Evolutionary conservation across 92 coral and sea anemone species (phyloP).

Genomic region (Epizoanthus scotinus): DNA sequence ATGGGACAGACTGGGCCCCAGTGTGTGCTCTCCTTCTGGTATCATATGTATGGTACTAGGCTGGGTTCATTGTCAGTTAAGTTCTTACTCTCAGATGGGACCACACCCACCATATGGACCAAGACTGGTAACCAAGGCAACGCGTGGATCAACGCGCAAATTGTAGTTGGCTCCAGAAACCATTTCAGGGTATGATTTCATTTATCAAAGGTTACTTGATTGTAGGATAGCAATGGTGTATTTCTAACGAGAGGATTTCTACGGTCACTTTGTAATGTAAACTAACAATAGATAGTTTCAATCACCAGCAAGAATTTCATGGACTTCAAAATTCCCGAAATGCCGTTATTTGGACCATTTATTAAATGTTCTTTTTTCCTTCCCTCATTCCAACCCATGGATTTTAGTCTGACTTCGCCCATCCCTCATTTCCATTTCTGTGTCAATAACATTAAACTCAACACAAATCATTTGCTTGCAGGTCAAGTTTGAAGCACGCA

Average conservation of each 20-base stretch:
- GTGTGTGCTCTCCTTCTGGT: constrained; percentile 92
- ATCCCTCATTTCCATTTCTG: too few relatives aligned
- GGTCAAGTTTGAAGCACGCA: constrained; percentile 87
- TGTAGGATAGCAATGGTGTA: too few relatives aligned
- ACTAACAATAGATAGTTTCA: too few relatives aligned
- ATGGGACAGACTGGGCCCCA: constrained; percentile 93
- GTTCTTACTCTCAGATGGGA: constrained; percentile 65
- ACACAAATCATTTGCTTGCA: constrained; percentile 27
- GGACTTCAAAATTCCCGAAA: too few relatives aligned
- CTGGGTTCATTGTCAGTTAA: constrained; percentile 89
- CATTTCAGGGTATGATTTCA: constrained; percentile 73
- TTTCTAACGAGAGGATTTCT: too few relatives aligned
- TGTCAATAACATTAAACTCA: too few relatives aligned
- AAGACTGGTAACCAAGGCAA: constrained; percentile 86
- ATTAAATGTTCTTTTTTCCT: not conserved
- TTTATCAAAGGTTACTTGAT: too few relatives aligned
- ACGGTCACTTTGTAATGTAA: too few relatives aligned
- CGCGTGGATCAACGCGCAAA: constrained; percentile 62
- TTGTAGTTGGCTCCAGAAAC: constrained; percentile 84
- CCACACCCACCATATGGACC: constrained; percentile 75
- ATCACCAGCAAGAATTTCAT: too few relatives aligned
- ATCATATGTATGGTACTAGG: constrained; percentile 80
- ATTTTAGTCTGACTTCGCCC: too few relatives aligned
- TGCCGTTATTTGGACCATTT: not conserved
- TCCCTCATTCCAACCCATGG: not conserved